Conservation (phyloP, 2,888 invertebrate species). For the Margaritifera margaritifera region DNA sequence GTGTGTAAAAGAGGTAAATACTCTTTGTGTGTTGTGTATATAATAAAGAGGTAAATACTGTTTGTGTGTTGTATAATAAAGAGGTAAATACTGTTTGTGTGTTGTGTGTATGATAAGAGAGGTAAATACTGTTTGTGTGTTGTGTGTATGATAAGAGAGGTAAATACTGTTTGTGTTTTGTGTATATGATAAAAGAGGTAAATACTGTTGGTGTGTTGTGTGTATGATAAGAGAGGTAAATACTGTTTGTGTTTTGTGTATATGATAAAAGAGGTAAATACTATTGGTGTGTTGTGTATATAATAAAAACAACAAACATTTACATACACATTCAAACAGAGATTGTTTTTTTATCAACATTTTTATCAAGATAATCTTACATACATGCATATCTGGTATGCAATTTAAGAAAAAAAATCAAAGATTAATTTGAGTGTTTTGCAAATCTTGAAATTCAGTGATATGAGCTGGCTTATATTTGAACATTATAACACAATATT, state of each 20-base stretch:
- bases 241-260: neutral
- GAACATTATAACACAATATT: too few relatives aligned
- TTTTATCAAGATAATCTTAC: too few relatives aligned
- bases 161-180: constrained; percentile 53
- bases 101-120: constrained; percentile 61
- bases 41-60: constrained; percentile 74
- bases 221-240: constrained; percentile 75
- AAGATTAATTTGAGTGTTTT: too few relatives aligned
- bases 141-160: constrained; percentile 73
- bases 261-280: too few relatives aligned
- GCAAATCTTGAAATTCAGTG: too few relatives aligned
- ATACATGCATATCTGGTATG: too few relatives aligned
- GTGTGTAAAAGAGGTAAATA: constrained; percentile 75
- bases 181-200: constrained; percentile 75
- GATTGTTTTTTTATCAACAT: too few relatives aligned
- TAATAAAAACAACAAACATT: too few relatives aligned
- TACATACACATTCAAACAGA: too few relatives aligned
- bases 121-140: constrained; percentile 72
- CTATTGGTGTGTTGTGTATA: too few relatives aligned
- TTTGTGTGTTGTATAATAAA: constrained; percentile 11
- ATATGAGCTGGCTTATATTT: too few relatives aligned
- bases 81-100: constrained; percentile 74
- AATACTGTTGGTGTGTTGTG: neutral
- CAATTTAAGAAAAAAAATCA: too few relatives aligned
- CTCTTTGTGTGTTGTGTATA: neutral